Conservation (phyloP, 2,797 vertebrate genomes). For the Onychomys leucogaster region DNA sequence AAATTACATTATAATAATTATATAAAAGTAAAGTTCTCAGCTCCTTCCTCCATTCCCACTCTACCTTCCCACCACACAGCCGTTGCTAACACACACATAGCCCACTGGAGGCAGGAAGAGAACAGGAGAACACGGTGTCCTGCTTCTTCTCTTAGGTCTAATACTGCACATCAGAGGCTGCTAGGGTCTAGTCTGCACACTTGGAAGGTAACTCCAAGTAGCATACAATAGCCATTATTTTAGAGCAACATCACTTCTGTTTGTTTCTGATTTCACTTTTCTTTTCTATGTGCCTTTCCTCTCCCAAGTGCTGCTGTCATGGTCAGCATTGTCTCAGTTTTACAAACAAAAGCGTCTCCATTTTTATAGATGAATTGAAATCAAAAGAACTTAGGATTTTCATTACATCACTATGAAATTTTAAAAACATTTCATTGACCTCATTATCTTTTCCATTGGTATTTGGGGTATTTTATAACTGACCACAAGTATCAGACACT, state of each 20-base stretch:
- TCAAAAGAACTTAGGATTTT: background rate
- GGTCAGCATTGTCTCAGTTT: background rate
- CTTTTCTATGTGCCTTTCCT: background rate
- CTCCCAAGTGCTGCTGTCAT: background rate
- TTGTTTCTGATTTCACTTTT: background rate
- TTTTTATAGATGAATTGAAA: background rate
- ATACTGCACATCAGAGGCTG: background rate
- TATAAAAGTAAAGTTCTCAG: background rate
- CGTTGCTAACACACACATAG: background rate
- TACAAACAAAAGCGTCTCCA: background rate
- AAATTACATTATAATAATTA: background rate
- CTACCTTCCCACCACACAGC: background rate
- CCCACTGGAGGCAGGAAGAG: background rate
- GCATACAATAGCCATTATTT: background rate
- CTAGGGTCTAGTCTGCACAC: background rate
- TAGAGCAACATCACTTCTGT: background rate
- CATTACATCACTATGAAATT: background rate
- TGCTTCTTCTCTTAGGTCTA: background rate
- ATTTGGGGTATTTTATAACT: background rate
- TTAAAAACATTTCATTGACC: background rate
- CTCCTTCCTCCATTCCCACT: background rate
- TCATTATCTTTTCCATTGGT: background rate
- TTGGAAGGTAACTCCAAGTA: background rate
- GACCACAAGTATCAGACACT: background rate
- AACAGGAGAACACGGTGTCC: background rate